Base-by-base conservation (phyloP, 2,113 vertebrate genomes). In the Pholis gunnellus region DNA sequence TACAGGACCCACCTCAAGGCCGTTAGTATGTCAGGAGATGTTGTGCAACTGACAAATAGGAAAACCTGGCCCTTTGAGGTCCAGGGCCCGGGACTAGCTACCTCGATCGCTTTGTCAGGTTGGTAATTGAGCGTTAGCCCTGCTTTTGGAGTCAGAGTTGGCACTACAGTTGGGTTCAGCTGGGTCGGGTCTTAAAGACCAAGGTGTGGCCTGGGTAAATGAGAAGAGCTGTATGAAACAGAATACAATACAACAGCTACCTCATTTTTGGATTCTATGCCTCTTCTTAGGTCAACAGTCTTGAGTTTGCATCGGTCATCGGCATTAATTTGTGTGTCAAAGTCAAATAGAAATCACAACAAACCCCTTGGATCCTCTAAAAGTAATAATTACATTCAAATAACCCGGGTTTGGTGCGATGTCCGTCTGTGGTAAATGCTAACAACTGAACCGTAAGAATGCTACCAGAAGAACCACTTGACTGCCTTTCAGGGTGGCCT, bases 401-500 rank as follows among this genome's bases (percentile, higher is more conserved):
- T 36, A 46, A 38, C 8, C 36, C 34, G 20, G 68, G 13, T 81
- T 7, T 22, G 46, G 22, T 46, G 5, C 4, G 6, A 67, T 17
- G 46, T 42, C 36, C 44, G 40, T 2, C n/a, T 52, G n/a, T 56
- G 22, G 6, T 54, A 36, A 57, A 61, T 54, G 9, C 31, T 15
- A 78, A 46, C 22, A 8, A 17, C 22, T n/a, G 11, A 68, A 46
- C 54, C 0, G 5, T 65, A 3, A 34, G 20, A 60, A 72, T 60
- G 31, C 48, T 34, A 42, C 59, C 74, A 29, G 69, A 29, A 38
- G 14, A 57, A 64, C 14, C 50, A n/a, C 44, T 42, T 44, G n/a
- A 78, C 50, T 71, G 65, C 75, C 70, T 78, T 67, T 72, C 22
- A 48, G 31, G 9, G 46, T 67, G 69, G 11, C 50, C 65, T 74